Evolutionary conservation across 2,797 vertebrate genomes (phyloP).

Genomic region (Buphagus erythrorhynchus): DNA sequence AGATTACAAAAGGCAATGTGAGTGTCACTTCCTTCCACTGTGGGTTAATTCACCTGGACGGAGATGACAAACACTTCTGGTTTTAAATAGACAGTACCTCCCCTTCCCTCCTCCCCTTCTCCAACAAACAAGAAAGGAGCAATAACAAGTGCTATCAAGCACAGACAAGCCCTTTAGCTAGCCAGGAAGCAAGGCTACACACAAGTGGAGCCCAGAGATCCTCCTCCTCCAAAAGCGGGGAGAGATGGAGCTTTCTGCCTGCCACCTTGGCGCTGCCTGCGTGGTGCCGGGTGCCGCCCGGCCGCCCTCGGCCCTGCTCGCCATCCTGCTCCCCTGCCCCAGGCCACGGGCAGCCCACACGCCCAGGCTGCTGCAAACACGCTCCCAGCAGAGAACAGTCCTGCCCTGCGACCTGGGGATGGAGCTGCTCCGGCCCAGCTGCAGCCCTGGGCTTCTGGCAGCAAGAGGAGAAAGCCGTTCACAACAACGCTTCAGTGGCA

Average conservation of each 20-base stretch:
- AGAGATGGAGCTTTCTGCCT: accelerated
- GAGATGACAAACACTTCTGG: slow-evolving; percentile 14
- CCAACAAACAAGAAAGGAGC: slow-evolving; percentile 1
- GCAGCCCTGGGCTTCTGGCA: not conserved
- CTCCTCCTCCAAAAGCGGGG: not conserved
- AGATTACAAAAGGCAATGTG: not conserved
- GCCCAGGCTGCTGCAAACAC: not conserved
- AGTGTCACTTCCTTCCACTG: not conserved
- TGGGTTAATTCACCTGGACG: not conserved
- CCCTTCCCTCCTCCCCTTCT: not conserved
- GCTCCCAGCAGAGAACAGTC: not conserved
- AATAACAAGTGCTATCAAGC: slow-evolving; percentile 47
- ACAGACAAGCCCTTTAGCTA: slow-evolving; percentile 42
- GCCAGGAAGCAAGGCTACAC: slow-evolving; percentile 12
- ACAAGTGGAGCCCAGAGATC: not conserved
- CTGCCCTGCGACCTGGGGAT: not conserved
- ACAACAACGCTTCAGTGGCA: accelerated
- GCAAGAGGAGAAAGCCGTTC: accelerated
- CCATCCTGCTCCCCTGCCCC: not conserved
- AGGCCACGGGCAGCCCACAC: accelerated
- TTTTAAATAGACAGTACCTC: slow-evolving; percentile 54
- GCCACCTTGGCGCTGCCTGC: accelerated
- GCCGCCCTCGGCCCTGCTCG: not conserved
- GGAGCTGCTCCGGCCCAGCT: not conserved
- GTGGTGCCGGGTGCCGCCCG: accelerated